Evolutionary conservation across 2,113 vertebrate genomes (phyloP), one percentile per base, ranked within the genome.

Genomic region (Rhinoderma darwinii): DNA sequence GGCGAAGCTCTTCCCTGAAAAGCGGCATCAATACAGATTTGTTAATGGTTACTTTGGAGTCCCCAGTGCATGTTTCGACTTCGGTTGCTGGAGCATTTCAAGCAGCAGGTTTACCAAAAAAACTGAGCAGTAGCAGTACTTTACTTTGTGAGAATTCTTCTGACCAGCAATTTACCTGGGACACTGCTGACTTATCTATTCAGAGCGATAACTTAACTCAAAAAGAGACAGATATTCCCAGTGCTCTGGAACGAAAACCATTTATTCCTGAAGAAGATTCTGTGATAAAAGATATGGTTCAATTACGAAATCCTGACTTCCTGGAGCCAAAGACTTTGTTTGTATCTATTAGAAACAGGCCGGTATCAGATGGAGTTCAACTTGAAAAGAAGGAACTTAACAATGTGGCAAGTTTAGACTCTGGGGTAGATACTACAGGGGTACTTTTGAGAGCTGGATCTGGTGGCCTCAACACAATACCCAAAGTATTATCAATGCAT

Each of bases 351-450:
- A 10, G 72, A 22, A 85, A 90, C 37, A 68, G 83, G 14, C 35
- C 68, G 22, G 15, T 77, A 5, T 86, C 84, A 14, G 87, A 81
- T 47, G 70, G 68, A 25, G 79, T 25, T 63, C 68, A 63, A 25
- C n/a, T 82, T 39, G 51, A 41, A 50, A 74, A 54, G 4, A 37
- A 72, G 22, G 86, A 85, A n/a, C 44, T 82, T 3, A 75, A 84
- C 27, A 84, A 70, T 41, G 78, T 83, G 30, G 39, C 84, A 39
- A 89, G 84, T 27, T 27, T 87, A 61, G 86, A 89, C 22, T 89
- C 89, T 5, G 88, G 88, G 43, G 89, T 89, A 15, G 88, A 89
- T 76, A 47, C 88, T 32, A 18, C 83, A 22, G 86, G 79, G 11
- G 43, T 18, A 8, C 43, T 18, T 18, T 14, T 68, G 18, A 77